Percentiles rank a stretch among this genome's conserved stretches.
These are phyloP conservation scores for Diadumene lineata DNA, from an alignment of 92 coral and sea anemone genomes.

Conservation along the genomic window DNA sequence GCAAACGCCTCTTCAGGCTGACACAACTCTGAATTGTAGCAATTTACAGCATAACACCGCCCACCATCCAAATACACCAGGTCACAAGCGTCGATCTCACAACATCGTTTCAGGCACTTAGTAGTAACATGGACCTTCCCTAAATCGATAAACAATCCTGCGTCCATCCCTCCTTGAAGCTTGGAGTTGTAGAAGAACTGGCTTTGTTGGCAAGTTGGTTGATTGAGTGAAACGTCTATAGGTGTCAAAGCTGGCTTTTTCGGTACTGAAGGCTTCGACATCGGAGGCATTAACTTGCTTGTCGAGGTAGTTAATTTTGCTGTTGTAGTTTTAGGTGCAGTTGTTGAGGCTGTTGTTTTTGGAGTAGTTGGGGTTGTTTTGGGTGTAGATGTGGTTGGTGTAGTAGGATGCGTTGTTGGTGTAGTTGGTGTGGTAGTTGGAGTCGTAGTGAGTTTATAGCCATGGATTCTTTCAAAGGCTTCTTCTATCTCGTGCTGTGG, in stretches of 20 bases:
- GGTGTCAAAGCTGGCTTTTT: conserved; percentile 27
- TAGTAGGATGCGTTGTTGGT: conserved; percentile 26
- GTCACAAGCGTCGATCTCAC: conserved; percentile 84
- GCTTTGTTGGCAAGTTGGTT: conserved; percentile 81
- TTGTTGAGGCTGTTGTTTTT: conserved; percentile 9
- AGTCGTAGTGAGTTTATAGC: conserved; percentile 8
- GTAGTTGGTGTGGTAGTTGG: conserved; percentile 17
- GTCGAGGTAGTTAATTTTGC: conserved; percentile 14
- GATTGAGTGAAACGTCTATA: conserved; percentile 24
- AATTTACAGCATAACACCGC: conserved; percentile 84
- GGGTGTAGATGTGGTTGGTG: conserved; percentile 26
- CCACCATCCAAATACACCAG: conserved; percentile 68
- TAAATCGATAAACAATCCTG: conserved; percentile 85
- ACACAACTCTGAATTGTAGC: conserved; percentile 75
- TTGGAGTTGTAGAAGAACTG: conserved; percentile 77
- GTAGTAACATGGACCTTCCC: conserved; percentile 65
- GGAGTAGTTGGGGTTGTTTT: conserved; percentile 21
- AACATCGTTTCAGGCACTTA: conserved; percentile 83
- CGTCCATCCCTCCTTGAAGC: conserved; percentile 81
- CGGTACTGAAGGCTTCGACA: conserved; percentile 1
- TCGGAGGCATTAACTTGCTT: not conserved
- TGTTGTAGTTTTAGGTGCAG: conserved; percentile 18
- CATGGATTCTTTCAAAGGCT: conserved; percentile 34
- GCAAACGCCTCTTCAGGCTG: conserved; percentile 72
- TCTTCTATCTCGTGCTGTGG: conserved; percentile 72